Percentiles rank a stretch among this genome's conserved stretches.
These are phyloP conservation scores for Stenotaenia linearis DNA, from an alignment of 2,888 invertebrate genomes.

Conservation along the genomic window DNA sequence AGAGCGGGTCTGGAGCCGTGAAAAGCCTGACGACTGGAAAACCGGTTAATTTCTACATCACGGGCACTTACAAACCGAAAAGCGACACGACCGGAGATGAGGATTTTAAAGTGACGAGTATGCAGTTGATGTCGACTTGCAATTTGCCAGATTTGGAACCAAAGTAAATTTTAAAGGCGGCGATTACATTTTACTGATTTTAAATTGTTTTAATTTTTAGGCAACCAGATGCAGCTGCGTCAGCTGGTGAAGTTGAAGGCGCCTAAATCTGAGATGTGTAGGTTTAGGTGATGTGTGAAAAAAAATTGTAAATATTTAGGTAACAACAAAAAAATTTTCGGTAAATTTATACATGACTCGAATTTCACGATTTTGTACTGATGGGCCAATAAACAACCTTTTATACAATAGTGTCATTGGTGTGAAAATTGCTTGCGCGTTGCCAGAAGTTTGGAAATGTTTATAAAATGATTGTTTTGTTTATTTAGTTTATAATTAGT, in stretches of 20 bases:
- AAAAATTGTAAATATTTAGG: constrained; percentile 3
- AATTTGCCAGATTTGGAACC: background rate
- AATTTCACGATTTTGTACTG: background rate
- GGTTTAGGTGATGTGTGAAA: background rate
- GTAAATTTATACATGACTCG: background rate
- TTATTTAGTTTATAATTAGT: background rate
- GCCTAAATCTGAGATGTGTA: background rate
- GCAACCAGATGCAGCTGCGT: background rate
- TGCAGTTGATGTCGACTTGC: constrained; percentile 8
- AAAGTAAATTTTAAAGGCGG: background rate
- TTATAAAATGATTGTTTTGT: background rate
- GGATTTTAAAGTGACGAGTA: background rate
- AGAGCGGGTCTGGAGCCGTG: background rate
- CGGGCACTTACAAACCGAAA: constrained; percentile 11
- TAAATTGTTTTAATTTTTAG: background rate
- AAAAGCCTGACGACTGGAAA: background rate
- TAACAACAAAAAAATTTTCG: background rate
- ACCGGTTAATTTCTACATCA: constrained; percentile 2
- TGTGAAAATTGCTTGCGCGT: background rate
- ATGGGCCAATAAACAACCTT: background rate
- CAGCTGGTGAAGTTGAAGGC: background rate
- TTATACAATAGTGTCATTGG: background rate
- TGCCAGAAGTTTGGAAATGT: background rate
- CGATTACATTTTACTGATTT: background rate
- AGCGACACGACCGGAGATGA: background rate